These are phyloP conservation scores for Mormyrus proboscirostris DNA, from an alignment of 2,797 vertebrate genomes.

Conservation along the genomic window DNA sequence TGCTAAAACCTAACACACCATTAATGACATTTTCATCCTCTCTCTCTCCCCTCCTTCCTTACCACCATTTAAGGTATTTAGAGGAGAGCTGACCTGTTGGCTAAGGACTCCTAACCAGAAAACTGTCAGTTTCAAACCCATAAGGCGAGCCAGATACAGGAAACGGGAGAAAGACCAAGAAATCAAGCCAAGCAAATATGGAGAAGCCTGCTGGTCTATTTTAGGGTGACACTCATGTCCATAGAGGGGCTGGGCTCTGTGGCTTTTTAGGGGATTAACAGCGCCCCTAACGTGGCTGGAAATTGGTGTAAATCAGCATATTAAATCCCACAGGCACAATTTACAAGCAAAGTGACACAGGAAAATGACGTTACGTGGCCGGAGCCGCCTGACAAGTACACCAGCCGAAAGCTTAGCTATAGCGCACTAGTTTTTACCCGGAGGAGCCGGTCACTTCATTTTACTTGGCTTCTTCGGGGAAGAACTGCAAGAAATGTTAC, in stretches of 20 bases:
- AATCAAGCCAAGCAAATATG: neutral
- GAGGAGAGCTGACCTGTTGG: neutral
- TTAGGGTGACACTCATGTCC: neutral
- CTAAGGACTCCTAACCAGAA: neutral
- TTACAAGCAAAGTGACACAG: neutral
- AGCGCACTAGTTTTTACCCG: neutral
- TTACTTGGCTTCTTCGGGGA: neutral
- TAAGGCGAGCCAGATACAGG: neutral
- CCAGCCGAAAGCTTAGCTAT: neutral
- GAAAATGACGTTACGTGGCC: neutral
- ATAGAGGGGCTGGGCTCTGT: neutral
- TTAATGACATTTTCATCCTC: neutral
- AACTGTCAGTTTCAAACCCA: neutral
- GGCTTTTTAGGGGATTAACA: neutral
- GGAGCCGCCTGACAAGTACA: neutral
- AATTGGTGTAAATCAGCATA: neutral
- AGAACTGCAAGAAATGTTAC: neutral
- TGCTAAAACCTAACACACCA: neutral
- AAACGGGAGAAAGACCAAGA: neutral
- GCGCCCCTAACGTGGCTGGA: neutral
- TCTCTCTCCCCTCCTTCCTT: neutral
- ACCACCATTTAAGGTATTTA: neutral
- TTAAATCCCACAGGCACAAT: neutral
- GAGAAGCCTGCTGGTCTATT: slow-evolving; percentile 4
- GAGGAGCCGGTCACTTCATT: neutral